Evolutionary conservation across 2,888 invertebrate genomes (phyloP), one percentile per base, ranked within the genome.

Genomic region (Crossocerus cetratus): DNA sequence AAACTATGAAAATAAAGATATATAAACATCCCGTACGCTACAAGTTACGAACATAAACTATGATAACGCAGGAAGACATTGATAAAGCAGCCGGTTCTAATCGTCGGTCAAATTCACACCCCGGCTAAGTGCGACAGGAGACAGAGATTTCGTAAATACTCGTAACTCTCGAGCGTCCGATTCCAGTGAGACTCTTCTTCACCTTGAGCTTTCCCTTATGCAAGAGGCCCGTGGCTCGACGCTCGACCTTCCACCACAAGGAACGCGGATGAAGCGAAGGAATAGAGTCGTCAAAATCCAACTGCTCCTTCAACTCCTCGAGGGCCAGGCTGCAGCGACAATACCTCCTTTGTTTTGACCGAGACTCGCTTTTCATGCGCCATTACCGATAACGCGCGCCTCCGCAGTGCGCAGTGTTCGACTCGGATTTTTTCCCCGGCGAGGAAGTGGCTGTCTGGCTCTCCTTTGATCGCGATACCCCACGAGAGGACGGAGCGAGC

Each of bases 321-420:
- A 65, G 57, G 49, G 57, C 44, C 65, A 55, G 65, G 58, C 42
- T 55, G 56, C 56, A 63, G 58, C 61, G 62, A 80, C 80, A 81
- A 83, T 75, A 65, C 42, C 16, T 23, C 32, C 83, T 80, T 81
- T 81, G 83, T 83, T 81, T 80, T 72, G 72, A 18, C 68, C 49
- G 59, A 16, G 49, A 59, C n/a, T 55, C 58, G 55, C 72, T 72
- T 80, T 77, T 71, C 74, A 55, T 65, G 49, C 45, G 59, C 67
- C 61, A 70, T 77, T 75, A 58, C 71, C 72, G 74, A 79, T 74
- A 79, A 79, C 64, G 55, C 62, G 78, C 55, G 60, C 43, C 71
- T 55, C 76, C 32, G 32, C 32, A 1, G 5, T 32, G 8, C 11
- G 8, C 32, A n/a, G n/a, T n/a, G 8, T 32, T 5, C 32, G 32